Conservation (phyloP, 2,113 vertebrate genomes). For the Chinchilla lanigera region DNA sequence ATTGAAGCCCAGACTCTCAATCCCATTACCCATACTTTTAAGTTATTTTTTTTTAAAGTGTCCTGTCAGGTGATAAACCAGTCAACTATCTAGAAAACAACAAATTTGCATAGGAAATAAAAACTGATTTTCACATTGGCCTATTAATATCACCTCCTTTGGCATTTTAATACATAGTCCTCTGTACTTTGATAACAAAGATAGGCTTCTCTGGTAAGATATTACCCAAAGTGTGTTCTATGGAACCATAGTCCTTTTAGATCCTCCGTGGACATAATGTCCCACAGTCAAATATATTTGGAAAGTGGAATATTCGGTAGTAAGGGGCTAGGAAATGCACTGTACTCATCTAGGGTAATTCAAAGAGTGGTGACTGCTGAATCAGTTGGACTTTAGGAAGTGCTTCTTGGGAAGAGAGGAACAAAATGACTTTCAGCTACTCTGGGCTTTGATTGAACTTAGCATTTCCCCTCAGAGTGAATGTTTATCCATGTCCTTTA, state of each 20-base stretch:
- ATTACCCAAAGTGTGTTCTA: not conserved
- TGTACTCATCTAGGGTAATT: not conserved
- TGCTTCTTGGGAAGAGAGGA: not conserved
- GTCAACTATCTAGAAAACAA: slow-evolving; percentile 6
- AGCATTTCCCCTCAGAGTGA: not conserved
- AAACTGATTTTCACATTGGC: not conserved
- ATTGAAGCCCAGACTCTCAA: not conserved
- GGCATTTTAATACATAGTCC: not conserved
- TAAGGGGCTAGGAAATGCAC: not conserved
- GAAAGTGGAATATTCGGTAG: not conserved
- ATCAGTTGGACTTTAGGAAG: not conserved
- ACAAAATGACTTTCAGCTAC: not conserved
- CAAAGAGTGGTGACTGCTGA: not conserved
- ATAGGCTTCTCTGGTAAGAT: not conserved
- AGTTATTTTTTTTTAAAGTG: not conserved
- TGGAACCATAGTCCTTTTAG: not conserved
- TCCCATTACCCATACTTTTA: not conserved
- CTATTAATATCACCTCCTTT: not conserved
- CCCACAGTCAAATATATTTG: not conserved
- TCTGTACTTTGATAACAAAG: not conserved
- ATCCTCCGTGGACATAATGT: not conserved
- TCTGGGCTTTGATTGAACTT: not conserved
- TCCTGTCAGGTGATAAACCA: not conserved
- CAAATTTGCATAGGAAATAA: slow-evolving; percentile 16
- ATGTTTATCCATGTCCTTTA: not conserved